Evolutionary conservation across 2,888 invertebrate genomes (phyloP), one percentile per base, ranked within the genome.

Genomic region (Gastracanthus pulcherrimus): DNA sequence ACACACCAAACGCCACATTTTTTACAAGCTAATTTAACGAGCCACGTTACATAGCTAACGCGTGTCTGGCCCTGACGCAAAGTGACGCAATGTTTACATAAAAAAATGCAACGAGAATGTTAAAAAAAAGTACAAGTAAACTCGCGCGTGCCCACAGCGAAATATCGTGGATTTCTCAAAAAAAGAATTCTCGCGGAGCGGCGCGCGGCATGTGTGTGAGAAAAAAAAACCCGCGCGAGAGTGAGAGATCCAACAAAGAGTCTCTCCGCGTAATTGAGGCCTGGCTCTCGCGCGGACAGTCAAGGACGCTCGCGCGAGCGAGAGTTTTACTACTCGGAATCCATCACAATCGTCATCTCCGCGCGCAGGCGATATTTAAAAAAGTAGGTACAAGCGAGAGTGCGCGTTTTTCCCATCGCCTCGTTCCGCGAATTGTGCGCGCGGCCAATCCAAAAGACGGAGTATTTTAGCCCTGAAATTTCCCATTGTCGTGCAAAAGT

Each of bases 321-420:
- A 36, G 70, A 36, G 38, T 23, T 78, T 45, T 78, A 55, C 60
- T 76, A 80, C 80, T 51, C 70, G 80, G 80, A 76, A 80, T 76
- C 76, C 80, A 80, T 76, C 70, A 19, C 80, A 51, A 70, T 62
- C 70, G 76, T 70, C 80, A 64, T 76, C 76, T 38, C 34, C 80
- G 38, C 79, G 48, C 58, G 81, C 66, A 79, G 81, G 81, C 83
- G 83, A 83, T 82, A 81, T 85, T 84, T 82, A 84, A 80, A 84
- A 82, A 72, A 34, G 23, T 34, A 23, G 9, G 3, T 19, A 66
- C 76, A n/a, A n/a, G n/a, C n/a, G n/a, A n/a, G n/a, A n/a, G n/a
- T 48, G 19, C 41, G 31, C 45, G 45, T 64, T 13, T 55, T 64
- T 75, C 69, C 38, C 80, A 69, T 64, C n/a, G 7, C 23, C 9